Conservation (phyloP, 2,113 vertebrate genomes). For the Hypocryptadius cinnamomeus region DNA sequence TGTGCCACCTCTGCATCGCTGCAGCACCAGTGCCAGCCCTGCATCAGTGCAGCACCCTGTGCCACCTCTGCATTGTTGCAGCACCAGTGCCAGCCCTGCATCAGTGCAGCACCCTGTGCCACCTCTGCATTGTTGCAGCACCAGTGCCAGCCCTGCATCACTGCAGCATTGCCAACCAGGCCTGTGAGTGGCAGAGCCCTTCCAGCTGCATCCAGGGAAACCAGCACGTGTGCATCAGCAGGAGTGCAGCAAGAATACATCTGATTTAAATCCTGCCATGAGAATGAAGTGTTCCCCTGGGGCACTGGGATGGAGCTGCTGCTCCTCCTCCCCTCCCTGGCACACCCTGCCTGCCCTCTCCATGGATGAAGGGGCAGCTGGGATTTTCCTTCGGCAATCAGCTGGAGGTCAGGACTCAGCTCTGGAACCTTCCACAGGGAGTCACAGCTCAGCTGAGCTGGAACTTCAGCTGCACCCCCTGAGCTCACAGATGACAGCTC, state of each 20-base stretch:
- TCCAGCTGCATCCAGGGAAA: neutral
- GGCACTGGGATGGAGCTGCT: neutral
- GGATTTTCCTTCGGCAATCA: neutral
- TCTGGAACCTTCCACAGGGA: fast-evolving
- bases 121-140: no score
- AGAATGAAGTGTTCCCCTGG: neutral
- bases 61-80: no score
- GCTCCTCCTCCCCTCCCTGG: neutral
- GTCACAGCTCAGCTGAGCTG: neutral
- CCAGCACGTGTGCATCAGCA: neutral
- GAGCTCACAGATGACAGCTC: fast-evolving
- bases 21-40: neutral
- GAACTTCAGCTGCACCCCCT: neutral
- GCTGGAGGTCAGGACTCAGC: fast-evolving
- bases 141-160: neutral
- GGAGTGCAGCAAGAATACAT: neutral
- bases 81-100: no score
- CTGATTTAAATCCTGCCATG: neutral
- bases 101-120: no score
- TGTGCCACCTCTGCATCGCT: neutral
- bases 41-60: neutral
- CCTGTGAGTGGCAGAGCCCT: neutral
- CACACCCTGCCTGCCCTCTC: no score
- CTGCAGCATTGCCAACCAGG: neutral
- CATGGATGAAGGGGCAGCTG: neutral